These are phyloP conservation scores for Cirrhinus mrigala DNA, from an alignment of 2,797 vertebrate genomes.

Conservation along the genomic window DNA sequence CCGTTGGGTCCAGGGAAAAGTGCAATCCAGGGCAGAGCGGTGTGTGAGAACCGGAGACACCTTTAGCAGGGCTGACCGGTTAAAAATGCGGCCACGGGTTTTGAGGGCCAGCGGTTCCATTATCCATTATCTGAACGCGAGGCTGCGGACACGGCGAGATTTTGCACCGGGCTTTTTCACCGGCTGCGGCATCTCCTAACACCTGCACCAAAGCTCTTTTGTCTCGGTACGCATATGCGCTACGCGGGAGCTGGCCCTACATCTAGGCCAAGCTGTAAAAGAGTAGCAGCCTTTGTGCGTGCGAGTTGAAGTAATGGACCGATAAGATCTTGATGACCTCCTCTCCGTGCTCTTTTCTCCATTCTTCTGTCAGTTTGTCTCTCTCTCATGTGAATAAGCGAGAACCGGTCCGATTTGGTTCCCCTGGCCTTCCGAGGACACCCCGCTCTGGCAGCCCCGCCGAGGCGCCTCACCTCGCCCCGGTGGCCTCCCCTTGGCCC, in stretches of 20 bases:
- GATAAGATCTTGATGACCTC: constrained; percentile 77
- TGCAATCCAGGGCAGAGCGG: constrained; percentile 38
- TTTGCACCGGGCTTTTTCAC: constrained; percentile 61
- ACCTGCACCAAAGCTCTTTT: constrained; percentile 73
- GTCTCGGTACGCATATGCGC: constrained; percentile 65
- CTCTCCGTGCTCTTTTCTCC: constrained; percentile 38
- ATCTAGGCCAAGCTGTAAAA: constrained; percentile 76
- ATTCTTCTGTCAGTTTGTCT: constrained; percentile 23
- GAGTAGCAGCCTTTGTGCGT: constrained; percentile 72
- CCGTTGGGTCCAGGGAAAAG: constrained; percentile 22
- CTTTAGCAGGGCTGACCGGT: constrained; percentile 44
- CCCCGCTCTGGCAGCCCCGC: constrained; percentile 4
- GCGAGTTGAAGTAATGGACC: constrained; percentile 74
- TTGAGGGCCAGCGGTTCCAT: constrained; percentile 54
- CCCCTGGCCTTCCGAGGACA: constrained; percentile 30
- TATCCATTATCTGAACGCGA: constrained; percentile 58
- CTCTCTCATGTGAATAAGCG: constrained; percentile 1
- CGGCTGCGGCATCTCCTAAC: constrained; percentile 72
- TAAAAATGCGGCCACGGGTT: constrained; percentile 52
- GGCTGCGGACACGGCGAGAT: constrained; percentile 63
- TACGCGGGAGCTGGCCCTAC: constrained; percentile 61
- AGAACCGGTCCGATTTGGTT: constrained; percentile 28
- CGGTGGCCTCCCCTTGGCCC: neutral
- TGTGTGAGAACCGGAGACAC: constrained; percentile 58
- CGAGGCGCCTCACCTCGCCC: constrained; percentile 27